Percentiles rank a stretch among this genome's conserved stretches.
Conservation (phyloP, 2,888 invertebrate genomes). For the Ormia ochracea region DNA sequence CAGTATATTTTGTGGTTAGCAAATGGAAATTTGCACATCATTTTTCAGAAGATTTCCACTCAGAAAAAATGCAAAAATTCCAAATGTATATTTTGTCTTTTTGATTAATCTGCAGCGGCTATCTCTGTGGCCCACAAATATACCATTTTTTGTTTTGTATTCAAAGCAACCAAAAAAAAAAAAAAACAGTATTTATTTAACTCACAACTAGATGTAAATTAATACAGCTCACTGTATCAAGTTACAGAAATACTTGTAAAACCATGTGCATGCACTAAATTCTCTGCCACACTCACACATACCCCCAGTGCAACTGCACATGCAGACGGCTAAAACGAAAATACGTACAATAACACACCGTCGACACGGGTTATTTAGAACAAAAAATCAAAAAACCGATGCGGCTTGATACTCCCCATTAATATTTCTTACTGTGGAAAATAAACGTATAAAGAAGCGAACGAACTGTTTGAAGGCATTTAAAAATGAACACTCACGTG, state of each 20-base stretch:
- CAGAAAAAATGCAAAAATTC: no score
- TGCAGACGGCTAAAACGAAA: not conserved
- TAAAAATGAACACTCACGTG: not conserved
- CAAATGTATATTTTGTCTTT: no score
- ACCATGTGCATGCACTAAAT: conserved; percentile 12
- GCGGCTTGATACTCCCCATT: conserved; percentile 50
- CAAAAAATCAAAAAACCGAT: conserved; percentile 21
- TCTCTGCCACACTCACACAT: not conserved
- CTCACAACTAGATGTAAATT: not conserved
- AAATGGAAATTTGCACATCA: no score
- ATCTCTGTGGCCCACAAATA: no score
- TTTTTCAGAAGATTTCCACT: no score
- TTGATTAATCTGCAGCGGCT: no score
- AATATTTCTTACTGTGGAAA: conserved; percentile 44
- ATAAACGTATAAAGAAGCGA: conserved; percentile 1
- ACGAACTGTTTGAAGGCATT: conserved; percentile 6
- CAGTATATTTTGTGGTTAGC: no score
- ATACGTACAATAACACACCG: not conserved
- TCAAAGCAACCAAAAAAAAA: no score
- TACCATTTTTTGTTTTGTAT: no score
- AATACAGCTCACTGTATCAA: not conserved
- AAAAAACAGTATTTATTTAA: no score
- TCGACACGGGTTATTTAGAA: conserved; percentile 21
- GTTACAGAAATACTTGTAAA: not conserved
- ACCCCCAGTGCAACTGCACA: not conserved